Conservation (phyloP, 2,113 vertebrate genomes). For the Daubentonia madagascariensis region DNA sequence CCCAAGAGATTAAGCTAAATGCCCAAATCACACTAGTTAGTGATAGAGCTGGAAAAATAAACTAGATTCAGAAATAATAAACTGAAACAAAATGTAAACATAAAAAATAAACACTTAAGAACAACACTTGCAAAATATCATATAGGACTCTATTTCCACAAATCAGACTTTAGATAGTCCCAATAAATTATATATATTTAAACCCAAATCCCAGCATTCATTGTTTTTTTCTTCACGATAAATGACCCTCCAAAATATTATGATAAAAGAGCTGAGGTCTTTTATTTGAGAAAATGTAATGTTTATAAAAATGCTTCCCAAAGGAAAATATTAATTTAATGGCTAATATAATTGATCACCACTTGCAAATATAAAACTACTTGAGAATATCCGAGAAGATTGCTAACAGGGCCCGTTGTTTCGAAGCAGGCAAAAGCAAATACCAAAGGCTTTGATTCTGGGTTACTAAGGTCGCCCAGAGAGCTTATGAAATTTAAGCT, state of each 20-base stretch:
- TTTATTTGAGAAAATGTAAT: conserved; percentile 57
- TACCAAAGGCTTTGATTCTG: conserved; percentile 55
- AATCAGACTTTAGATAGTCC: not conserved
- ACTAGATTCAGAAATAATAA: conserved; percentile 7
- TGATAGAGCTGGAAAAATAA: not conserved
- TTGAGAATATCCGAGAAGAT: conserved; percentile 16
- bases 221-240: not conserved
- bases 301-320: conserved; percentile 64
- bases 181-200: not conserved
- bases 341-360: conserved; percentile 58
- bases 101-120: not conserved
- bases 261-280: conserved; percentile 38
- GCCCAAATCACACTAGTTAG: not conserved
- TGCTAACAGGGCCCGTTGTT: conserved; percentile 36
- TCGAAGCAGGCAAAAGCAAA: conserved; percentile 57
- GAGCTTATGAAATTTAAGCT: conserved; percentile 68
- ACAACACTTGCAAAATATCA: not conserved
- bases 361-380: conserved; percentile 50
- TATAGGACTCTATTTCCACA: not conserved
- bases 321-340: conserved; percentile 68
- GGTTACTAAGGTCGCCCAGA: conserved; percentile 48
- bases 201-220: not conserved
- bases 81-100: not conserved
- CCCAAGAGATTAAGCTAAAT: not conserved
- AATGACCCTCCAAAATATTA: conserved; percentile 43